A percentile compares a stretch with the other conserved stretches of the same genome.
Evolutionary conservation across 2,113 vertebrate genomes (phyloP).

Genomic region (Chauna torquata): DNA sequence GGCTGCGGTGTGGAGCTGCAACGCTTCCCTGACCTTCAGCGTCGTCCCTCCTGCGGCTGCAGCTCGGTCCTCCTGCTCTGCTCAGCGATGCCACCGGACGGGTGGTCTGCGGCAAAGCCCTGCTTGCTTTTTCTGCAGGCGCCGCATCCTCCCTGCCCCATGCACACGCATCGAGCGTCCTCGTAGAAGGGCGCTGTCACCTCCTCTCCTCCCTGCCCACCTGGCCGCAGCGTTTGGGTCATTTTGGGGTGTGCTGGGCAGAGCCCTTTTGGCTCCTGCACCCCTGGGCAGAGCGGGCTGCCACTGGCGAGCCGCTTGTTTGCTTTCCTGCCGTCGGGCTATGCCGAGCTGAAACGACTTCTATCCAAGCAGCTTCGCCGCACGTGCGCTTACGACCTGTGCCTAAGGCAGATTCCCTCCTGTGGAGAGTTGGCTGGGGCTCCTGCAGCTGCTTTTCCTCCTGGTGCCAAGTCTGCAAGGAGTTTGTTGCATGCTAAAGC

Average conservation of each 20-base stretch:
- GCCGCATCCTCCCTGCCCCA: neutral
- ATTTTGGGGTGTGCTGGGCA: neutral
- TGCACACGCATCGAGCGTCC: neutral
- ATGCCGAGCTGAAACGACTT: neutral
- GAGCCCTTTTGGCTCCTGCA: neutral
- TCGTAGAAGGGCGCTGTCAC: neutral
- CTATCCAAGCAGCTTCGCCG: neutral
- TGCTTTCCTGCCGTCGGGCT: neutral
- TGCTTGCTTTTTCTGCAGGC: neutral
- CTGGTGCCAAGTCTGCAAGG: neutral
- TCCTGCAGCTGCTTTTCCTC: slow-evolving; percentile 2
- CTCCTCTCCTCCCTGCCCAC: neutral
- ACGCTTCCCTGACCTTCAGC: neutral
- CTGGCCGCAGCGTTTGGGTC: rapidly evolving
- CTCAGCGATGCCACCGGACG: neutral
- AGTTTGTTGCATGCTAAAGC: neutral
- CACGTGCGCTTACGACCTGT: neutral
- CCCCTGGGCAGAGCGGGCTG: neutral
- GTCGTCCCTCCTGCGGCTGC: neutral
- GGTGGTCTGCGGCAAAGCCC: neutral
- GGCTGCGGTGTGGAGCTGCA: neutral
- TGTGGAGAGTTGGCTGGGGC: neutral
- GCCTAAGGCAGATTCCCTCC: neutral
- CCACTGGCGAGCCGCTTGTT: neutral
- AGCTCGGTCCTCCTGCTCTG: neutral